phyloP scores from a whole-genome alignment of 2,113 vertebrate genomes.

The Sturnus vulgaris region DNA sequence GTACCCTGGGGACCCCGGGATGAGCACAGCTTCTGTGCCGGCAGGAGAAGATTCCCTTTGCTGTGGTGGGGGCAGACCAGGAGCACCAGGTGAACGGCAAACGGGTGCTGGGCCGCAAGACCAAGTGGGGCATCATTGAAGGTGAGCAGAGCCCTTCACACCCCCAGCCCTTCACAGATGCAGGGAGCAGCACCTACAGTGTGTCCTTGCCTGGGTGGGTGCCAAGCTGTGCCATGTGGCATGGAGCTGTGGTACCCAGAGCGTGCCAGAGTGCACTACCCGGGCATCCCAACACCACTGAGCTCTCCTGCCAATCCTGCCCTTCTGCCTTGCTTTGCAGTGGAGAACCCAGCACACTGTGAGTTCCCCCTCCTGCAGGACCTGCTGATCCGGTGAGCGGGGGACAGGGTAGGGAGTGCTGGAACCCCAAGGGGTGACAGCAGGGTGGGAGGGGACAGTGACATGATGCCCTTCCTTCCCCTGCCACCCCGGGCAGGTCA shows the following conservation, averaged over 20 bases:
- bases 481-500: constrained; percentile 63
- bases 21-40: not conserved
- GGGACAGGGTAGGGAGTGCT: accelerated
- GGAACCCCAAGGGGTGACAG: accelerated
- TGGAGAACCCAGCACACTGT: constrained; percentile 90
- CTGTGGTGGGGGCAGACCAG: constrained; percentile 90
- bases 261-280: accelerated
- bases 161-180: not conserved
- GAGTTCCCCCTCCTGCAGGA: constrained; percentile 90
- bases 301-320: not conserved
- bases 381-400: constrained; percentile 90
- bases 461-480: not conserved
- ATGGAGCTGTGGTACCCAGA: not conserved
- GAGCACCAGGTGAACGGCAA: constrained; percentile 92
- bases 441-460: accelerated
- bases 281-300: accelerated
- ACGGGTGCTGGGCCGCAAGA: constrained; percentile 91
- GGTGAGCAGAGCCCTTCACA: constrained; percentile 63
- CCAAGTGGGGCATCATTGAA: constrained; percentile 97
- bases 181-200: not conserved
- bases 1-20: accelerated
- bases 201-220: not conserved
- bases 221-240: not conserved
- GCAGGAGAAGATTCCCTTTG: constrained; percentile 92
- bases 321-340: constrained; percentile 67